Evolutionary conservation across 1,140 invertebrate genomes (phyloP).

Genomic region (Microplitis demolitor): DNA sequence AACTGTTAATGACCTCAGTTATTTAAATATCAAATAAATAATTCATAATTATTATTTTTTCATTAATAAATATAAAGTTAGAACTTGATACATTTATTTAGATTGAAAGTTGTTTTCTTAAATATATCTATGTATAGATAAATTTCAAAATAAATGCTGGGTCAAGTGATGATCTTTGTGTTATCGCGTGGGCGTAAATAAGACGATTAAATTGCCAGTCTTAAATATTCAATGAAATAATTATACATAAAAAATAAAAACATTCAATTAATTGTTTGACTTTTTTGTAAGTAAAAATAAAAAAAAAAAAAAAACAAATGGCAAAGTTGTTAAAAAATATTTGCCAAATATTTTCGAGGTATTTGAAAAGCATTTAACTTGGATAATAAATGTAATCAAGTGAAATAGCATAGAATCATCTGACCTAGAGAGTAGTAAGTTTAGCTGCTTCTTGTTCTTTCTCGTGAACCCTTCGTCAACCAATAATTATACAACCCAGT

Average conservation of each 20-base stretch:
- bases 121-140: background rate
- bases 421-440: slow-evolving; percentile 8
- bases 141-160: slow-evolving; percentile 5
- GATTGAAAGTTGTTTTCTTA: background rate
- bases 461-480: background rate
- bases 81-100: background rate
- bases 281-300: background rate
- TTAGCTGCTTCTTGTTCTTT: background rate
- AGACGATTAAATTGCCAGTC: background rate
- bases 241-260: background rate
- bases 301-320: background rate
- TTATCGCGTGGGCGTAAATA: slow-evolving; percentile 45
- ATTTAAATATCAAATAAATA: background rate
- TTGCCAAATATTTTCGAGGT: background rate
- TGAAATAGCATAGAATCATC: slow-evolving; percentile 54
- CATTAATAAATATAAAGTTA: no score
- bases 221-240: background rate
- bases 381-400: slow-evolving; percentile 55
- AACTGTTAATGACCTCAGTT: no score
- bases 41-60: background rate
- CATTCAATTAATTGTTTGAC: no score
- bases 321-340: background rate
- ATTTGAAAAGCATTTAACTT: slow-evolving; percentile 39
- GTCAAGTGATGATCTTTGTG: slow-evolving; percentile 23
- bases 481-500: slow-evolving; percentile 8